Evolutionary conservation across 2,888 invertebrate genomes (phyloP), one percentile per base, ranked within the genome.

Genomic region (Eudemis profundana): DNA sequence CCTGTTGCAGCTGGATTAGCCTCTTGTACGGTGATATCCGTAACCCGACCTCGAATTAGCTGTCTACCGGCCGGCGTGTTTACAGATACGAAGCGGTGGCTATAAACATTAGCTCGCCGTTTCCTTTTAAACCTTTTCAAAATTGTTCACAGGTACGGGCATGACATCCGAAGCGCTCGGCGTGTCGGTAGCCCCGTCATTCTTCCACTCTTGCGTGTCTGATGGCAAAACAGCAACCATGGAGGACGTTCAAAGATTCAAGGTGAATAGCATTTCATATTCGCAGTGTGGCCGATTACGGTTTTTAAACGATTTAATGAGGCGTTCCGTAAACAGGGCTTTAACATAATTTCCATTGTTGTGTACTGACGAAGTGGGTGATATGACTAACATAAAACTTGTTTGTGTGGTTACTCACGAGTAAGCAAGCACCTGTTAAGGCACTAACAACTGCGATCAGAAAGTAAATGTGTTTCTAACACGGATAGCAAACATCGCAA

Each of bases 141-240:
- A 46, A 19, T 14, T 74, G 68, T 74, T 81, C 79, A 42, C 80
- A 92, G 95, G 95, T 78, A 98, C 98, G 61, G 97, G 97, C 75
- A 98, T 98, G 98, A 97, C 97, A 74, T 97, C 98, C 75, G 98
- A 98, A 91, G 98, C 98, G 44, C 93, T 98, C 73, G 98, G 98
- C 70, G 98, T 98, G 78, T 97, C 97, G 42, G 98, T 98, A 53
- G 98, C 98, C 60, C 98, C 98, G 19, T 98, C 98, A 76, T 97
- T 98, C 89, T 98, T 98, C 93, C 98, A 98, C 90, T 97, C 97
- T 74, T 98, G 98, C 93, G 98, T 98, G 78, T 97, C 97, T 78
- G 97, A 98, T 87, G 98, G 98, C 70, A 97, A 98, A 93, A 96
- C 97, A 53, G 98, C 98, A 69, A 96, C 97, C 88, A 97, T 98